These are phyloP conservation scores for Molothrus ater DNA, from an alignment of 2,797 vertebrate species.

Conservation along the genomic window DNA sequence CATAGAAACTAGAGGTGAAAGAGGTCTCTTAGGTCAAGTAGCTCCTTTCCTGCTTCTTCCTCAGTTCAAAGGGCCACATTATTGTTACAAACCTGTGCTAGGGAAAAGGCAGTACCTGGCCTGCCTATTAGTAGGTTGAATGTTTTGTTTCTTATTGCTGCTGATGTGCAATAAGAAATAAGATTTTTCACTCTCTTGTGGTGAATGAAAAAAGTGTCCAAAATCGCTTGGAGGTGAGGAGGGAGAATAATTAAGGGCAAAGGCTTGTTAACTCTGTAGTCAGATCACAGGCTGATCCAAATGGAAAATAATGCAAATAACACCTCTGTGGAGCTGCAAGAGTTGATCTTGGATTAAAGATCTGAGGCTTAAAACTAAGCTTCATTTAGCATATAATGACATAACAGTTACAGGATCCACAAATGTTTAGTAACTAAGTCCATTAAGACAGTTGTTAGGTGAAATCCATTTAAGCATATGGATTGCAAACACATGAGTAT, in stretches of 20 bases:
- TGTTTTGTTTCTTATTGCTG: not conserved
- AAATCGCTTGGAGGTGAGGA: not conserved
- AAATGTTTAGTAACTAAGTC: constrained; percentile 13
- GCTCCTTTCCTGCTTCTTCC: not conserved
- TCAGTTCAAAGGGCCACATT: not conserved
- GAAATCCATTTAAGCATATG: constrained; percentile 19
- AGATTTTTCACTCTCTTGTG: not conserved
- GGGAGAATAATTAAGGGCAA: not conserved
- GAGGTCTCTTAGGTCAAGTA: constrained; percentile 2
- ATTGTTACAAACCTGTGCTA: not conserved
- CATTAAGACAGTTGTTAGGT: constrained; percentile 3
- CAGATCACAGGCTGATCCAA: constrained; percentile 1
- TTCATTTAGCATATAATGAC: constrained; percentile 45
- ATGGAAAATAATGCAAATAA: constrained; percentile 47
- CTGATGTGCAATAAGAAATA: not conserved
- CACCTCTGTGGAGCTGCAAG: constrained; percentile 23
- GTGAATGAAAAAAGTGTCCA: not conserved
- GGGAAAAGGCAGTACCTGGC: not conserved
- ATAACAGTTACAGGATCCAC: not conserved
- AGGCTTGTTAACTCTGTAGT: not conserved
- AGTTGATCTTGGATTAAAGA: constrained; percentile 60
- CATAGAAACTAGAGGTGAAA: not conserved
- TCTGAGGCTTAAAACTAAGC: constrained; percentile 54
- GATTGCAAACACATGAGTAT: not conserved
- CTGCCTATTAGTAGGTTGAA: not conserved